Evolutionary conservation across 2,113 vertebrate genomes (phyloP).

Genomic region (Lichenostomus cassidix): DNA sequence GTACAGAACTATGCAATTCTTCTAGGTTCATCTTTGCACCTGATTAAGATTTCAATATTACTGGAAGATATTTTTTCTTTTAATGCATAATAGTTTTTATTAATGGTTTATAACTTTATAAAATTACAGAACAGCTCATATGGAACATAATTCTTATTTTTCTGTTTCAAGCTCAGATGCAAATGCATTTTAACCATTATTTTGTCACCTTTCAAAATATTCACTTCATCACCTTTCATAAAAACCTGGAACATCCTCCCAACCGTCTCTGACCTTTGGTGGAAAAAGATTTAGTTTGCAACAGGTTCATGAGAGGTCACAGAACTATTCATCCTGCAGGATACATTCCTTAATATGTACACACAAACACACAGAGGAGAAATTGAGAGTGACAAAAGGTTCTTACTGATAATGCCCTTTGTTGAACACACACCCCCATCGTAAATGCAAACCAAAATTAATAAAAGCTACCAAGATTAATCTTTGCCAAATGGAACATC

Average conservation of each 20-base stretch:
- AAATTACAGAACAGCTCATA: neutral
- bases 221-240: neutral
- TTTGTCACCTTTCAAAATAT: neutral
- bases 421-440: fast-evolving
- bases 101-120: neutral
- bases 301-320: neutral
- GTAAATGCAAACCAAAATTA: neutral
- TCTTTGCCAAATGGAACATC: neutral
- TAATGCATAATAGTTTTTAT: neutral
- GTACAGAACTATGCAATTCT: slow-evolving; percentile 9
- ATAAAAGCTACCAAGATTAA: neutral
- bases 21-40: slow-evolving; percentile 25
- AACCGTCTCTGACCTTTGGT: neutral
- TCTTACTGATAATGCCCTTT: neutral
- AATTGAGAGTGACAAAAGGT: neutral
- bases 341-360: neutral
- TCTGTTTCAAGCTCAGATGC: neutral
- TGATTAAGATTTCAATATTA: slow-evolving; percentile 40
- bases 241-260: neutral
- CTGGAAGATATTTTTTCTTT: neutral
- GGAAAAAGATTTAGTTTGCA: neutral
- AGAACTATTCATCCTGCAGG: neutral
- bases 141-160: neutral
- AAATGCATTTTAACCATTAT: neutral
- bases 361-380: fast-evolving